Conservation (phyloP, 1,140 invertebrate species). For the Vanessa atalanta region DNA sequence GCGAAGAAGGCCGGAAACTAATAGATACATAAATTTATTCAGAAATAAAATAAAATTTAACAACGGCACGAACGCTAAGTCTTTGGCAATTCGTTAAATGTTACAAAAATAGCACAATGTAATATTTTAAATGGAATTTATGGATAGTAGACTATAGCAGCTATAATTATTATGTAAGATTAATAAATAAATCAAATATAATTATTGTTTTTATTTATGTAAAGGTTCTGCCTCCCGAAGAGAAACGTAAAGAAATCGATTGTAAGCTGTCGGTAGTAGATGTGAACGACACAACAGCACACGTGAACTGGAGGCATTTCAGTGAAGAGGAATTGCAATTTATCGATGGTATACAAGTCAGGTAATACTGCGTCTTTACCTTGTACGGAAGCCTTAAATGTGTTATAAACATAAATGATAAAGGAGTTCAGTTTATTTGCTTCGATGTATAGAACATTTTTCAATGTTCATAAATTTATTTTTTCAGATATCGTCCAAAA, state of each 20-base stretch:
- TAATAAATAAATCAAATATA: not conserved
- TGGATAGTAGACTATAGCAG: no score
- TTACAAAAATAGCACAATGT: not conserved
- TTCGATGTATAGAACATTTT: not conserved
- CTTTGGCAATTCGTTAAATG: no score
- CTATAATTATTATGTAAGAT: not conserved
- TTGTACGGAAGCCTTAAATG: no score
- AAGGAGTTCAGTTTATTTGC: no score
- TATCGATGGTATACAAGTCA: conserved; percentile 82
- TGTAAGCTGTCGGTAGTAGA: conserved; percentile 87
- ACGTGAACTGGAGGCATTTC: conserved; percentile 91
- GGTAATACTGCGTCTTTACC: conserved; percentile 46
- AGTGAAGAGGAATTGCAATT: conserved; percentile 87
- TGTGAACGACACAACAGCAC: conserved; percentile 88
- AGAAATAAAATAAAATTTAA: no score
- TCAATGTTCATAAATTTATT: not conserved
- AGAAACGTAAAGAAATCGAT: conserved; percentile 79
- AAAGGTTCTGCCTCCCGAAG: conserved; percentile 56
- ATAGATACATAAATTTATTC: no score
- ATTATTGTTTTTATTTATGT: conserved; percentile 4
- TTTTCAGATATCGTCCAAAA: conserved; percentile 67
- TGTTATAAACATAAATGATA: no score
- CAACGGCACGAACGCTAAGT: no score
- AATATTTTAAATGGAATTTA: no score
- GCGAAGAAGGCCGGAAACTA: no score